Evolutionary conservation across 2,797 vertebrate genomes (phyloP).

Genomic region (Pterois miles): DNA sequence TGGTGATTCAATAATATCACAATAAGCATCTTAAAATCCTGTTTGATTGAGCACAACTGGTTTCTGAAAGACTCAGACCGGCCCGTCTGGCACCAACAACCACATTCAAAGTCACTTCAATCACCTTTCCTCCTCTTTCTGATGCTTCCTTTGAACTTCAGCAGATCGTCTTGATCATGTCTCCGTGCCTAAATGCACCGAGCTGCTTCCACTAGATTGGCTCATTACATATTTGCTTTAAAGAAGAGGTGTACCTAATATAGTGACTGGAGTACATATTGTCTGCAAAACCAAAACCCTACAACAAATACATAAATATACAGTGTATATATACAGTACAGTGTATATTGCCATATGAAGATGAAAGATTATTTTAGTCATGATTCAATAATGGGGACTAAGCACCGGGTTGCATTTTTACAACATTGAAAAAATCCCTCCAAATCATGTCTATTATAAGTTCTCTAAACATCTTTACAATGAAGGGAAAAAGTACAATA

Average conservation of each 20-base stretch:
- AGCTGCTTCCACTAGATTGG: not conserved
- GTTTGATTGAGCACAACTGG: no score
- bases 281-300: not conserved
- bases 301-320: not conserved
- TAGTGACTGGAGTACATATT: not conserved
- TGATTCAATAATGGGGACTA: accelerated
- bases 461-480: not conserved
- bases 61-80: not conserved
- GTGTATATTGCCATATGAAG: not conserved
- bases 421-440: not conserved
- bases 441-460: not conserved
- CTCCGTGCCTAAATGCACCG: not conserved
- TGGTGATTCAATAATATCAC: not conserved
- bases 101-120: not conserved
- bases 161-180: not conserved
- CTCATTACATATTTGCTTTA: not conserved
- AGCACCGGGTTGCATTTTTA: no score
- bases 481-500: not conserved
- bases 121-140: not conserved
- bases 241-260: not conserved
- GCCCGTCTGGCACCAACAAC: not conserved
- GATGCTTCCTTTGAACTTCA: not conserved
- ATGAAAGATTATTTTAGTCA: not conserved
- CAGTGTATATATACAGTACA: not conserved
- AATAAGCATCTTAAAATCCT: not conserved